Conservation (phyloP, 2,888 invertebrate genomes). For the Chymomyza fuscimana region DNA sequence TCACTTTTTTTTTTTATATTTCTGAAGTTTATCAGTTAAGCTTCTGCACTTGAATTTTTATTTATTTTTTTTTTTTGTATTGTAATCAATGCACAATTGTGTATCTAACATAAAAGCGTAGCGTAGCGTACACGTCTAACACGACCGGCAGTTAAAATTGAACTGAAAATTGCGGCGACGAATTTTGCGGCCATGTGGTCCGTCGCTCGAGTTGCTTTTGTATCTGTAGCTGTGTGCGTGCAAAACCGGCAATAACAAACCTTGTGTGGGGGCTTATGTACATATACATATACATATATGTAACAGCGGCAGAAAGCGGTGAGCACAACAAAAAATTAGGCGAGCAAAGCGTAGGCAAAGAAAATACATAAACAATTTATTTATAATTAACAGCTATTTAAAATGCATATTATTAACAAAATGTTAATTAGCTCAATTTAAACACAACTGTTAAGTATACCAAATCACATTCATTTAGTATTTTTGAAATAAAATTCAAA, state of each 20-base stretch:
- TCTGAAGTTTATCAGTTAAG: conserved; percentile 4
- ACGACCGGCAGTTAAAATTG: conserved; percentile 60
- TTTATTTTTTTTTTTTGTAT: conserved; percentile 17
- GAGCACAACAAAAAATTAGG: conserved; percentile 66
- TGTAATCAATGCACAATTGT: conserved; percentile 31
- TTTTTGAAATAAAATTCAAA: neutral
- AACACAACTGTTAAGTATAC: neutral
- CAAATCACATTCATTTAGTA: neutral
- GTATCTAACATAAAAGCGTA: conserved; percentile 26
- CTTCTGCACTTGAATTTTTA: conserved; percentile 12
- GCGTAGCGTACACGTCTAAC: conserved; percentile 37
- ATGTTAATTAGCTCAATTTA: too few relatives aligned
- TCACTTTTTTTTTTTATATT: conserved; percentile 1
- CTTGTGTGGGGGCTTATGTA: conserved; percentile 3
- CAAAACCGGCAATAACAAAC: conserved; percentile 49
- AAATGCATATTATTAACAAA: neutral
- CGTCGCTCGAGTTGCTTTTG: neutral
- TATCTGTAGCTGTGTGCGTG: conserved; percentile 15
- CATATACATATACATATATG: neutral
- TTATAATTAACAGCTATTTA: neutral
- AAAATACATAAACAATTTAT: conserved; percentile 1
- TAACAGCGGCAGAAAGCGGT: conserved; percentile 52
- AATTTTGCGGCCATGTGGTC: conserved; percentile 53
- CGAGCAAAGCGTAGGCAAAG: conserved; percentile 34
- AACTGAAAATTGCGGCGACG: conserved; percentile 45